These are phyloP conservation scores for Vireo altiloquus DNA, from an alignment of 2,113 vertebrate genomes.

Conservation along the genomic window DNA sequence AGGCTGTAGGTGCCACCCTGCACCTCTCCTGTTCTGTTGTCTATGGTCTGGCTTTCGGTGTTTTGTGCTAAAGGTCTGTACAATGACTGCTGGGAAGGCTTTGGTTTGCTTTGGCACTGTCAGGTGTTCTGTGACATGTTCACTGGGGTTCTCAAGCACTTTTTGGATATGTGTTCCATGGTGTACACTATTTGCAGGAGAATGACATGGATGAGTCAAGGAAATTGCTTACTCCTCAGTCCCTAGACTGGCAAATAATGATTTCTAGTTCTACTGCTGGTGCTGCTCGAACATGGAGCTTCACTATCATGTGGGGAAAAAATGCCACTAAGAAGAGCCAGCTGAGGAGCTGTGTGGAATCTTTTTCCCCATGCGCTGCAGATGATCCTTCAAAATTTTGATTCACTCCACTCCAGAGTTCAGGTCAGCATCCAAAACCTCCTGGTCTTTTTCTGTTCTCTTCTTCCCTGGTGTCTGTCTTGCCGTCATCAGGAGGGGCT, in stretches of 20 bases:
- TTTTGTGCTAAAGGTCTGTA: neutral
- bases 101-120: neutral
- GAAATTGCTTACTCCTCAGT: neutral
- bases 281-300: neutral
- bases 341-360: neutral
- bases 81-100: neutral
- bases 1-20: neutral
- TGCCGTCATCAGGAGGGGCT: neutral
- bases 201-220: neutral
- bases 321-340: neutral
- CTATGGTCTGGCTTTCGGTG: neutral
- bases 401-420: neutral
- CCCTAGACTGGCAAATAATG: neutral
- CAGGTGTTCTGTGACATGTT: neutral
- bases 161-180: neutral
- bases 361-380: neutral
- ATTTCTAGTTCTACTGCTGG: neutral
- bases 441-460: neutral
- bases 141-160: neutral
- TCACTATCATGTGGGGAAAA: neutral
- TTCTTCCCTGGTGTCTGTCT: neutral
- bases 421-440: neutral
- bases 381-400: neutral
- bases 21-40: neutral
- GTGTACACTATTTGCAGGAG: neutral